Evolutionary conservation across 2,888 invertebrate genomes (phyloP).

Genomic region (Ferrisia virgata): DNA sequence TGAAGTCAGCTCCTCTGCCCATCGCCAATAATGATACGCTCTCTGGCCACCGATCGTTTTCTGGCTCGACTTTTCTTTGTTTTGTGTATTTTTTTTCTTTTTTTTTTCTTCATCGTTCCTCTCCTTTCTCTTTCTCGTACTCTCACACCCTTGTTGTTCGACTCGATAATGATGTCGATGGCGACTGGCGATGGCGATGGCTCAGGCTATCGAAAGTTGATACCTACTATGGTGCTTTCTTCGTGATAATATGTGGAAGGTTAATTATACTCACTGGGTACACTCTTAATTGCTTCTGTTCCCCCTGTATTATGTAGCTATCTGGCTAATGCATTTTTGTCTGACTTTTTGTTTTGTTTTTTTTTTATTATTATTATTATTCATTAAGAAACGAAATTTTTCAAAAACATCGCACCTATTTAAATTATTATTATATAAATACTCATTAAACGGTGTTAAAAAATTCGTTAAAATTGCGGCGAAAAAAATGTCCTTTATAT

Average conservation of each 20-base stretch:
- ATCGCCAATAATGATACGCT: neutral
- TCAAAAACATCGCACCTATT: no score
- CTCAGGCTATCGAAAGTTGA: neutral
- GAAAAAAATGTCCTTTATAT: slow-evolving; percentile 18
- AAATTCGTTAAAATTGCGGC: slow-evolving; percentile 1
- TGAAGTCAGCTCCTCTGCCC: slow-evolving; percentile 29
- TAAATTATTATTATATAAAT: neutral
- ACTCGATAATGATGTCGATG: no score
- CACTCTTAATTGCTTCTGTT: no score
- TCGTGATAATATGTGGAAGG: neutral
- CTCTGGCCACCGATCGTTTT: neutral
- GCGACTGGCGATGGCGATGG: no score
- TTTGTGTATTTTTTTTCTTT: neutral
- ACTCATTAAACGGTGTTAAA: neutral
- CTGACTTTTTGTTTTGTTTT: no score
- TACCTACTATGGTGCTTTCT: neutral
- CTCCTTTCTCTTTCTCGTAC: neutral
- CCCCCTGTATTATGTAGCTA: no score
- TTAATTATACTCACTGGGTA: neutral
- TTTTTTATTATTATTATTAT: no score
- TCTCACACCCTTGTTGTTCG: neutral
- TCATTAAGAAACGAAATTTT: no score
- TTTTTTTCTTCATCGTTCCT: neutral
- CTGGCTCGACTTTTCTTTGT: neutral
- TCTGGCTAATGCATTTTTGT: no score